Evolutionary conservation across 1,140 invertebrate species (phyloP).

Genomic region (Apis mellifera): Amel_HAv3.1 CM009931.2:11413501-11414000

Average conservation of each 20-base stretch:
- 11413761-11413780: not conserved
- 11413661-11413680: not conserved
- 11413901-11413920: too few relatives aligned
- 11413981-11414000: too few relatives aligned
- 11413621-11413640: not conserved
- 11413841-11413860: not conserved
- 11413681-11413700: not conserved
- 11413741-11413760: conserved; percentile 32
- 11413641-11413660: conserved; percentile 14
- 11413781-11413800: conserved; percentile 28
- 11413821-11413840: not conserved
- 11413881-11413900: too few relatives aligned
- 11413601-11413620: too few relatives aligned
- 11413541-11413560: too few relatives aligned
- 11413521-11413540: too few relatives aligned
- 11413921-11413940: too few relatives aligned
- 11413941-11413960: too few relatives aligned
- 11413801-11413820: conserved; percentile 11
- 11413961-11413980: too few relatives aligned
- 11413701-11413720: conserved; percentile 27
- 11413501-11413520: too few relatives aligned
- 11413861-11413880: not conserved
- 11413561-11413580: too few relatives aligned
- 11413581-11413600: too few relatives aligned
- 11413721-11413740: not conserved